phyloP scores from a whole-genome alignment of 2,113 vertebrate species.

The Pitta sordida region DNA sequence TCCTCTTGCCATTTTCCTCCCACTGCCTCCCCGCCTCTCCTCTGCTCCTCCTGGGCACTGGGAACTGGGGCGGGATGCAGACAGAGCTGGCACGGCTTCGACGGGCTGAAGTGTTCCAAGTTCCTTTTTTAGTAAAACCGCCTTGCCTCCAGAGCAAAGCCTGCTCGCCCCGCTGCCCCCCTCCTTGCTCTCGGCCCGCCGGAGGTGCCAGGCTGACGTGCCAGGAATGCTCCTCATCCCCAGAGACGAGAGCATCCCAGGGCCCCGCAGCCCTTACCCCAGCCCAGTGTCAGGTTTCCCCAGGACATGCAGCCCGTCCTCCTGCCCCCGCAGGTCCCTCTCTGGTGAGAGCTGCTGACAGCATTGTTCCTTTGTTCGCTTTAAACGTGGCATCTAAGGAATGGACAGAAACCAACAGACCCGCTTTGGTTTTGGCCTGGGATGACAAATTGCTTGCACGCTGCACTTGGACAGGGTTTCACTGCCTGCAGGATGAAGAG shows the following conservation, averaged over 20 bases:
- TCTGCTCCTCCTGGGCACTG: background rate
- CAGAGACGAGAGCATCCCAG: accelerated
- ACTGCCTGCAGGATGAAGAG: background rate
- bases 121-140: slow-evolving; percentile 57
- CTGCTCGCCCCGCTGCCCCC: background rate
- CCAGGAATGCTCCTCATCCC: background rate
- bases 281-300: accelerated
- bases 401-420: background rate
- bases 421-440: background rate
- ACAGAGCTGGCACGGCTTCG: background rate
- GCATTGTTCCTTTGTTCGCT: slow-evolving; percentile 9
- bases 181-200: accelerated
- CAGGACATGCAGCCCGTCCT: background rate
- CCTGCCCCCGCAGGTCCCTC: background rate
- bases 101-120: background rate
- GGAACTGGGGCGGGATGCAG: background rate
- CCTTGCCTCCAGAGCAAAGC: background rate
- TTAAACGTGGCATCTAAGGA: background rate
- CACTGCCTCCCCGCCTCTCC: background rate
- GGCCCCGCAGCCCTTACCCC: background rate
- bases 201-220: background rate
- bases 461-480: background rate
- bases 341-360: background rate
- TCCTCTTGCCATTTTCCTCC: background rate
- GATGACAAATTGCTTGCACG: background rate